Conservation (phyloP, 2,888 invertebrate genomes). For the Autographa gamma region DNA sequence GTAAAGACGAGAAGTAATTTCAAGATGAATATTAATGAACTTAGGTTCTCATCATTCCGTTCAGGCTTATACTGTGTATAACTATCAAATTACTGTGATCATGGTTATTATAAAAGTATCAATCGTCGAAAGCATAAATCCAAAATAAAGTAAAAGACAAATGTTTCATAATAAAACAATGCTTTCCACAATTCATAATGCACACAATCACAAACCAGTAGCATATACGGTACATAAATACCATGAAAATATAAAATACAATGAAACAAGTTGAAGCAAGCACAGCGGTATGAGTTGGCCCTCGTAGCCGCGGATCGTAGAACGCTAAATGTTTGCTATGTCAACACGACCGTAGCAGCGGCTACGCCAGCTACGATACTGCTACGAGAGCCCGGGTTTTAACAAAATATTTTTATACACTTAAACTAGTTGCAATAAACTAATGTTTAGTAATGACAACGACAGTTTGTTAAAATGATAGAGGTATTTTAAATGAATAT, state of each 20-base stretch:
- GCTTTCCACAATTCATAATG: background rate
- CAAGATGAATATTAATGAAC: constrained; percentile 85
- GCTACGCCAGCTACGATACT: constrained; percentile 39
- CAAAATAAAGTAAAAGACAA: background rate
- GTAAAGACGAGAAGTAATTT: constrained; percentile 82
- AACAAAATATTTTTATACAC: constrained; percentile 43
- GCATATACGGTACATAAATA: background rate
- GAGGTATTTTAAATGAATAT: background rate
- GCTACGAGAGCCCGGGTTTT: constrained; percentile 31
- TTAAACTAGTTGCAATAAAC: constrained; percentile 28
- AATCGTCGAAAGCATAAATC: background rate
- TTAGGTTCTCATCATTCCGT: constrained; percentile 76
- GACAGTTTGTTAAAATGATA: background rate
- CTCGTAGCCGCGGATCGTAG: constrained; percentile 50
- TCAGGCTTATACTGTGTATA: constrained; percentile 76
- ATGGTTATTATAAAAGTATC: constrained; percentile 22
- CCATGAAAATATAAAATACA: constrained; percentile 15
- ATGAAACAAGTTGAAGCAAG: constrained; percentile 17
- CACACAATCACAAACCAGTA: background rate
- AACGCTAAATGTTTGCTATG: constrained; percentile 65
- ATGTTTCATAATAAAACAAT: background rate
- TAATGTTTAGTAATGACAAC: background rate
- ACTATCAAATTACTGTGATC: constrained; percentile 83
- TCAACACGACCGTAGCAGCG: constrained; percentile 60
- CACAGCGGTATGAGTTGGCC: constrained; percentile 15